Evolutionary conservation across 2,797 vertebrate species (phyloP).

Genomic region (Intellagama lesueurii): DNA sequence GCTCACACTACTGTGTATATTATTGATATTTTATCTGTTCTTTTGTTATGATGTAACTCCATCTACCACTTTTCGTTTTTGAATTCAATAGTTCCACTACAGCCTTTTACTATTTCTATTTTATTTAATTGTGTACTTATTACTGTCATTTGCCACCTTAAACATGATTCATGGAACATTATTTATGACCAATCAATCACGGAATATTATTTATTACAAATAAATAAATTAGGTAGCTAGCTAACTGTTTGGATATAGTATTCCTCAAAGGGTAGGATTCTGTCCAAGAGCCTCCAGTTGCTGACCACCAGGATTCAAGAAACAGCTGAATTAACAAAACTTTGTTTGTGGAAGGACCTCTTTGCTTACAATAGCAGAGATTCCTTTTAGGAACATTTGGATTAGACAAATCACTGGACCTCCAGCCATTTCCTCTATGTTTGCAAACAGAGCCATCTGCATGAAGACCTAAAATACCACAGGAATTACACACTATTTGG

Average conservation of each 20-base stretch:
- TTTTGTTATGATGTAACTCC: too few species aligned
- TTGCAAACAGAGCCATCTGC: constrained; percentile 7
- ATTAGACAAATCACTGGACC: constrained; percentile 11
- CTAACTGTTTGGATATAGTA: not conserved
- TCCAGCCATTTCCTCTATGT: not conserved
- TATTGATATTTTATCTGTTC: too few species aligned
- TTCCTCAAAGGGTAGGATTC: not conserved
- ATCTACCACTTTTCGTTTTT: too few species aligned
- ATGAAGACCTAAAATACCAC: not conserved
- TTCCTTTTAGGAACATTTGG: constrained; percentile 8
- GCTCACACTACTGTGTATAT: too few species aligned
- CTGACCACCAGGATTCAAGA: not conserved
- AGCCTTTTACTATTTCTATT: too few species aligned
- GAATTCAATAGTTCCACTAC: too few species aligned
- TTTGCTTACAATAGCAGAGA: constrained; percentile 33
- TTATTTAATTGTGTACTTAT: too few species aligned
- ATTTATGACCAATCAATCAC: too few species aligned
- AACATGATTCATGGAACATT: too few species aligned
- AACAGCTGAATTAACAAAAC: constrained; percentile 16
- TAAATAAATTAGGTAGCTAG: too few species aligned
- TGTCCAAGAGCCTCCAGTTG: not conserved
- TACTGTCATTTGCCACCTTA: too few species aligned
- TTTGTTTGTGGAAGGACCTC: constrained; percentile 39
- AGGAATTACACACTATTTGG: not conserved
- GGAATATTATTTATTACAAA: too few species aligned